Evolutionary conservation across 2,888 invertebrate species (phyloP).

Genomic region (Perithous albicinctus): DNA sequence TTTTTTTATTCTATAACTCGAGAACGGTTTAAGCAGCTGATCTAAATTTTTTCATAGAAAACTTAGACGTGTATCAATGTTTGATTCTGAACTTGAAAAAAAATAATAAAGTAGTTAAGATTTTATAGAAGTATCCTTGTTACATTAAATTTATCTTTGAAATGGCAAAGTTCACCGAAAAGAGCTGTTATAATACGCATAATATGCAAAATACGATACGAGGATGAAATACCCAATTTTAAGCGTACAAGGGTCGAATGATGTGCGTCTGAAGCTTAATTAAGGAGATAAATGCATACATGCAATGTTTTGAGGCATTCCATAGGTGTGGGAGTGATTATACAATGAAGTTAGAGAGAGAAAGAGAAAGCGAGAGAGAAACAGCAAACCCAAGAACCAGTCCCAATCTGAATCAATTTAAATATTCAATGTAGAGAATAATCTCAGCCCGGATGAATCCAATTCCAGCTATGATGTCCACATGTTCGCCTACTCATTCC

Average conservation of each 20-base stretch:
- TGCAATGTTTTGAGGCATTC: neutral
- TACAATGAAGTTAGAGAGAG: slow-evolving; percentile 11
- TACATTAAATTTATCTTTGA: neutral
- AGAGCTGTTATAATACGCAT: slow-evolving; percentile 1
- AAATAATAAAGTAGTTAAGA: too few relatives aligned
- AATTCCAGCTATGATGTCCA: slow-evolving; percentile 4
- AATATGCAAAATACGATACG: neutral
- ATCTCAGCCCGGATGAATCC: slow-evolving; percentile 32
- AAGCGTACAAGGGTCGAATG: neutral
- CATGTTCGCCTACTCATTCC: neutral
- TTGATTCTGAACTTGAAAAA: too few relatives aligned
- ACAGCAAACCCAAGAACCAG: slow-evolving; percentile 13
- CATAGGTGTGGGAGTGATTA: neutral
- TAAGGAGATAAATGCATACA: slow-evolving; percentile 16
- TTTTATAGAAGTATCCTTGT: too few relatives aligned
- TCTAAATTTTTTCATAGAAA: too few relatives aligned
- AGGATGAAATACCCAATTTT: neutral
- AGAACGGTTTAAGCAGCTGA: too few relatives aligned
- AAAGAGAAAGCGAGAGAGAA: neutral
- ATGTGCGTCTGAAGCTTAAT: slow-evolving; percentile 3
- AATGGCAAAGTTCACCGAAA: neutral
- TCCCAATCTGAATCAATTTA: slow-evolving; percentile 41
- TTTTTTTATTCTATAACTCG: too few relatives aligned
- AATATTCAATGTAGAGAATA: slow-evolving; percentile 34
- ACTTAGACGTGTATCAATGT: too few relatives aligned